Conservation (phyloP, 2,797 vertebrate genomes). For the Siniperca obscura region DNA sequence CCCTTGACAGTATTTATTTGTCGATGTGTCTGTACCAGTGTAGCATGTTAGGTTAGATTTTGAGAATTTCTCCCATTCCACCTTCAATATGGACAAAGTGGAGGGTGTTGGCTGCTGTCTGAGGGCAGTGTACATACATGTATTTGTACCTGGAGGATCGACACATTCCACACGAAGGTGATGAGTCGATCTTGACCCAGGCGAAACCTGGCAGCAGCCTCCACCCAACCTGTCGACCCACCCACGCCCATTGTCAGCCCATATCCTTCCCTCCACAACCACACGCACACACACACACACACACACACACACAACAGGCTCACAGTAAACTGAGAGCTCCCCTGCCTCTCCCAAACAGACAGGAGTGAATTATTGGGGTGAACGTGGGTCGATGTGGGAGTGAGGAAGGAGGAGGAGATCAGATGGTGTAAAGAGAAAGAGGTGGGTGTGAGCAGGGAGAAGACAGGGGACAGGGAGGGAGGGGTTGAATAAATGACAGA, state of each 20-base stretch:
- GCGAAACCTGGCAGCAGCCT: conserved; percentile 49
- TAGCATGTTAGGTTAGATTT: neutral
- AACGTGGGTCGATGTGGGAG: conserved; percentile 30
- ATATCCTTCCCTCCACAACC: conserved; percentile 12
- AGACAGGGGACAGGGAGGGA: neutral
- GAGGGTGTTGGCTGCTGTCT: conserved; percentile 6
- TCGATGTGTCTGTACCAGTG: neutral
- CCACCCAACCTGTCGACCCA: conserved; percentile 5
- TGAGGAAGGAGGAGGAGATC: conserved; percentile 8
- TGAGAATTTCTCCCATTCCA: neutral
- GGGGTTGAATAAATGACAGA: neutral
- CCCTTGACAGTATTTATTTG: neutral
- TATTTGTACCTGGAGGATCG: conserved; percentile 47
- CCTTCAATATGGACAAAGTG: neutral
- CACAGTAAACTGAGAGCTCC: conserved; percentile 52
- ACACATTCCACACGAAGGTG: conserved; percentile 76
- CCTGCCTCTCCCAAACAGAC: conserved; percentile 11
- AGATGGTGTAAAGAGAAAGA: conserved; percentile 15
- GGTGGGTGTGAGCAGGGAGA: neutral
- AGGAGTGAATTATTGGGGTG: conserved; percentile 63
- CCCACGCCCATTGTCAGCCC: conserved; percentile 32
- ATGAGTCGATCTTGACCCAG: conserved; percentile 66
- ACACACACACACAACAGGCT: conserved; percentile 31
- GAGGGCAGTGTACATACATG: conserved; percentile 14
- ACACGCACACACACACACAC: conserved; percentile 21